Evolutionary conservation across 2,797 vertebrate genomes (phyloP).

Genomic region (Capromys pilorides): DNA sequence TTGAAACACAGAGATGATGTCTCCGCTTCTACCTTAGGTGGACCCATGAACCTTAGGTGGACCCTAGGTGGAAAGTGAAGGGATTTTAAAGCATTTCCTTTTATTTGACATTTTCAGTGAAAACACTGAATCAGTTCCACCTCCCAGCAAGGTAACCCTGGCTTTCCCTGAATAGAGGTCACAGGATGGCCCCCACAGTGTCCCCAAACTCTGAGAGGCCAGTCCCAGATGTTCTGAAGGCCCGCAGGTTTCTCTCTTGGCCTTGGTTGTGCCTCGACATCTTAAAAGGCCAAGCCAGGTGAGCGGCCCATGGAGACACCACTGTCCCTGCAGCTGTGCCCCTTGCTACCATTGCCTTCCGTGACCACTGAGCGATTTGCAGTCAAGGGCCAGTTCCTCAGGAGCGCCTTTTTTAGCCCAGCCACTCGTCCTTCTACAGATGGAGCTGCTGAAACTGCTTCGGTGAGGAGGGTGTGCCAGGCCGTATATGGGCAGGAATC

Average conservation of each 20-base stretch:
- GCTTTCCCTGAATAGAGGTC: not conserved
- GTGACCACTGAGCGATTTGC: not conserved
- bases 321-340: not conserved
- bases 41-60: not conserved
- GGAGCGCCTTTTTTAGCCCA: not conserved
- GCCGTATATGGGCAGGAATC: not conserved
- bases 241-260: not conserved
- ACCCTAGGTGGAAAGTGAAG: not conserved
- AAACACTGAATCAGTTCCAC: not conserved
- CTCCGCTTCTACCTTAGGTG: not conserved
- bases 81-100: conserved; percentile 2
- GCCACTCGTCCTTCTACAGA: not conserved
- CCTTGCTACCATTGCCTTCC: not conserved
- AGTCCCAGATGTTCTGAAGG: no score
- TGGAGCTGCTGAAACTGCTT: not conserved
- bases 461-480: no score
- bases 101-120: conserved; percentile 18
- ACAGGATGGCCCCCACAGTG: not conserved
- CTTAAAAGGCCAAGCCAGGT: not conserved
- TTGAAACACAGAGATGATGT: not conserved
- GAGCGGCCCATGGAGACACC: not conserved
- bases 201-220: not conserved
- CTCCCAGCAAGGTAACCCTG: not conserved
- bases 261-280: not conserved
- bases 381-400: not conserved